phyloP scores from a whole-genome alignment of 2,113 vertebrate species.

The Serinus canaria region DNA sequence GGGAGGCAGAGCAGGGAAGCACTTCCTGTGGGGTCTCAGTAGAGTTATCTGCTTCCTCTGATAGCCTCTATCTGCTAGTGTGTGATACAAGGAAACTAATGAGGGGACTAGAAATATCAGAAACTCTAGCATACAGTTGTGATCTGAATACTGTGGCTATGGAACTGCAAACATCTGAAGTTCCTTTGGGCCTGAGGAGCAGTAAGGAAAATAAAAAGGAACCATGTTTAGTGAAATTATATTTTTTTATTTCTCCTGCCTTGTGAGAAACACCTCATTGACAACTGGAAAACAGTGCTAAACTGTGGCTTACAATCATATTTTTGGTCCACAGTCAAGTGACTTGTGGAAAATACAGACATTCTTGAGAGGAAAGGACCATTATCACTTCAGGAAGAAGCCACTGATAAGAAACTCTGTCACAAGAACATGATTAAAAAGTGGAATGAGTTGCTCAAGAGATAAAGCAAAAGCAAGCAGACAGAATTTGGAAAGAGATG shows the following conservation, averaged over 20 bases:
- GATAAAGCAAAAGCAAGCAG: neutral
- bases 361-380: neutral
- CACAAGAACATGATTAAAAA: neutral
- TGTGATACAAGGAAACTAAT: neutral
- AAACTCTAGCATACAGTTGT: rapidly evolving
- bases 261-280: neutral
- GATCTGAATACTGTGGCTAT: neutral
- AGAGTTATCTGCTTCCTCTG: neutral
- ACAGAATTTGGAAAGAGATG: neutral
- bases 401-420: neutral
- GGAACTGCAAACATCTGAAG: neutral
- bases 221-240: neutral
- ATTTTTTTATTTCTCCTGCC: neutral
- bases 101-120: neutral
- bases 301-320: neutral
- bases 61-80: rapidly evolving
- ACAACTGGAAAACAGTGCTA: neutral
- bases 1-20: neutral
- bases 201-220: neutral
- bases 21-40: neutral
- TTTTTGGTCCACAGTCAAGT: neutral
- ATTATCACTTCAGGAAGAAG: neutral
- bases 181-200: neutral
- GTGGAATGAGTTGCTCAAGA: neutral
- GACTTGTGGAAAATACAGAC: neutral